These are phyloP conservation scores for Ostrea denselamellosa DNA, from an alignment of 1,140 invertebrate species.

Conservation along the genomic window DNA sequence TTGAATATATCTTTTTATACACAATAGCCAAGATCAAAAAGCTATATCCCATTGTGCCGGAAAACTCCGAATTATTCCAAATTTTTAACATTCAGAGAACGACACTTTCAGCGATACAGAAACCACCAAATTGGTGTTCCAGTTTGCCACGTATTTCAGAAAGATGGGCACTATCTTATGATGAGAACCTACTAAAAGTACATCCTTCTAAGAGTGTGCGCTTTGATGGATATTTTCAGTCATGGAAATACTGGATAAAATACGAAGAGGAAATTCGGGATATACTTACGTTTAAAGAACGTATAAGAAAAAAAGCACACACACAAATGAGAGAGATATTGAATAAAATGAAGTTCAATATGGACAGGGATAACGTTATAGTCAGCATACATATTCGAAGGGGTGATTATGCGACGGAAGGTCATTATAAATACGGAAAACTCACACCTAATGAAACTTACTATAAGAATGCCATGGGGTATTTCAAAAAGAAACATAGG, in stretches of 20 bases:
- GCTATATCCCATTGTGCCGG: background rate
- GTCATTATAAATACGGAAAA: conserved; percentile 53
- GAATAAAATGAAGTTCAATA: conserved; percentile 14
- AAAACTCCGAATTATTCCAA: background rate
- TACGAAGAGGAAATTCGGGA: conserved; percentile 48
- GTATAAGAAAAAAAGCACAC: conserved; percentile 26
- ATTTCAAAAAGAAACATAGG: conserved; percentile 52
- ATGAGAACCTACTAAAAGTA: background rate
- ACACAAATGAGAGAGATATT: conserved; percentile 13
- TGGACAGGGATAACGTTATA: conserved; percentile 8
- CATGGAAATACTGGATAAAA: conserved; percentile 55
- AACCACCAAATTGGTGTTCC: background rate
- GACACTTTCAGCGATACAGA: background rate
- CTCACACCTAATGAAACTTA: conserved; percentile 54
- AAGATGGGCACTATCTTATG: conserved; percentile 31
- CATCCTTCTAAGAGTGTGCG: conserved; percentile 28
- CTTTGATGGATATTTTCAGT: conserved; percentile 55
- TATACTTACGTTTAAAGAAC: conserved; percentile 40
- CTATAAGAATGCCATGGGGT: conserved; percentile 55
- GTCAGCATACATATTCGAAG: conserved; percentile 64
- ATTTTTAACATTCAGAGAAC: background rate
- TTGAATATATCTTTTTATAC: conserved; percentile 2
- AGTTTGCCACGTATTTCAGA: background rate
- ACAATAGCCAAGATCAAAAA: conserved; percentile 12
- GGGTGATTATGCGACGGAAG: conserved; percentile 54